Evolutionary conservation across 2,888 invertebrate species (phyloP).

Genomic region (Amaurobius ferox): DNA sequence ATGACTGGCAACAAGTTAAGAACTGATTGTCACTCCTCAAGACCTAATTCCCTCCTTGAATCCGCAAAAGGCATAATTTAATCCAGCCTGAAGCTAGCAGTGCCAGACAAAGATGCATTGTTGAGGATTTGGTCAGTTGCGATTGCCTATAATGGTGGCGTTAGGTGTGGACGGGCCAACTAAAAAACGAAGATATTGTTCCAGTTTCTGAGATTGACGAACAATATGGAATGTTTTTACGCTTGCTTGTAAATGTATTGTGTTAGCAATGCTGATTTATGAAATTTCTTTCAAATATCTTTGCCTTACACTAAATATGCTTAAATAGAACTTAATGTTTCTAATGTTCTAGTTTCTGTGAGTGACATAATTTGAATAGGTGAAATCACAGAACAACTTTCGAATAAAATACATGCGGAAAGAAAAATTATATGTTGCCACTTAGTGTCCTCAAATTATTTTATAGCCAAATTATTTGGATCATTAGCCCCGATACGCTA

Average conservation of each 20-base stretch:
- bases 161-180: neutral
- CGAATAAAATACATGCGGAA: too few relatives aligned
- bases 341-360: neutral
- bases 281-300: neutral
- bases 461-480: too few relatives aligned
- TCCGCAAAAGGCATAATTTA: constrained; percentile 5
- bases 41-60: constrained; percentile 1
- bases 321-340: neutral
- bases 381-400: too few relatives aligned
- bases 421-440: too few relatives aligned
- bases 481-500: too few relatives aligned
- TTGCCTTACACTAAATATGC: neutral
- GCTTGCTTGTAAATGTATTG: neutral
- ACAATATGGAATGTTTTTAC: constrained; percentile 5
- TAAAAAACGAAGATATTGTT: neutral
- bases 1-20: neutral
- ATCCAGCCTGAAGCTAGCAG: neutral
- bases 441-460: too few relatives aligned
- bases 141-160: neutral
- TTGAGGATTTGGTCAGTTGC: neutral
- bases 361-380: neutral
- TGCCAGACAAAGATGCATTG: constrained; percentile 7
- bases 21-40: neutral
- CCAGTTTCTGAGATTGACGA: constrained; percentile 5
- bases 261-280: neutral